phyloP scores from a whole-genome alignment of 2,888 invertebrate species.

The Saturnia japonica region DNA sequence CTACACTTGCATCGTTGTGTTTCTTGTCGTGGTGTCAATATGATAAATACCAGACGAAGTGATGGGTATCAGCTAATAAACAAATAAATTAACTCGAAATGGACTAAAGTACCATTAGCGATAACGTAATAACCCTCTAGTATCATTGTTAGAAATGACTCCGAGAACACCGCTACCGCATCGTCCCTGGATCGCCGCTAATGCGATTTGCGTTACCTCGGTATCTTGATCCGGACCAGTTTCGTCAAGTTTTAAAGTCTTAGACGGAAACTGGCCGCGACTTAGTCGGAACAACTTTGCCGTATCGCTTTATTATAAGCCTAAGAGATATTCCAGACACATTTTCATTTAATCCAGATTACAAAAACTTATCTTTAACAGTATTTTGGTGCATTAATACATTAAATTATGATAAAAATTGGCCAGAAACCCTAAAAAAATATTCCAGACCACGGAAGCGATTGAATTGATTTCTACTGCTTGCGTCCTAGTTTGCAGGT shows the following conservation, averaged over 20 bases:
- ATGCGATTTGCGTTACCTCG: conserved; percentile 69
- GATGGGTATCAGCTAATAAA: background rate
- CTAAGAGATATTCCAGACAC: background rate
- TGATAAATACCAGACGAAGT: no score
- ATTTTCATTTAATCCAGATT: background rate
- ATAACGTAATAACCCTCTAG: conserved; percentile 10
- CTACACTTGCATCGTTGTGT: no score
- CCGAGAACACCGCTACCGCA: conserved; percentile 34
- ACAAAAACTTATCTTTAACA: background rate
- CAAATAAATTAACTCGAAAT: background rate
- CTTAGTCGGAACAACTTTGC: conserved; percentile 23
- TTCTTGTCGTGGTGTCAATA: no score
- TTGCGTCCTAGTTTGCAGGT: background rate
- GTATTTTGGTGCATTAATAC: background rate
- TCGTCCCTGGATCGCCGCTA: conserved; percentile 58
- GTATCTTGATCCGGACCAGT: conserved; percentile 55
- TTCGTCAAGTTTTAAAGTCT: conserved; percentile 45
- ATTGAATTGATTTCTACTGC: background rate
- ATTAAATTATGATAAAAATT: background rate
- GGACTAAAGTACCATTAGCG: background rate
- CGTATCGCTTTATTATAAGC: background rate
- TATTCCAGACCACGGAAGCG: background rate
- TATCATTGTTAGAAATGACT: conserved; percentile 17
- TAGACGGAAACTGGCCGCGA: conserved; percentile 21
- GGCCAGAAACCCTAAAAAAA: background rate